Conservation (phyloP, 2,113 vertebrate genomes). For the Malurus melanocephalus region DNA sequence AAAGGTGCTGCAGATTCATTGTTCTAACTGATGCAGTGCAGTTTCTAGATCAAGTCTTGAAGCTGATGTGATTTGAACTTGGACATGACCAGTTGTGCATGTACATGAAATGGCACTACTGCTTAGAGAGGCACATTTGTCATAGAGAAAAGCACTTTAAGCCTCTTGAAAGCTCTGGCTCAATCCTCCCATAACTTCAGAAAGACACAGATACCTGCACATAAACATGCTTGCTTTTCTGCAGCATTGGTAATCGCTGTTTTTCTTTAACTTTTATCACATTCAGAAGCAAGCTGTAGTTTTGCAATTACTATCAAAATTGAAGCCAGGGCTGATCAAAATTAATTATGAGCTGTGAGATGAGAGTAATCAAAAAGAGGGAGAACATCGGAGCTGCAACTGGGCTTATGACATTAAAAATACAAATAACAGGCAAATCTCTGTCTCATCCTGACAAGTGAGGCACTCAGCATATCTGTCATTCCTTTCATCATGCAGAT, state of each 20-base stretch:
- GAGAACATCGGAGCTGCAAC: not conserved
- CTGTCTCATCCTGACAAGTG: not conserved
- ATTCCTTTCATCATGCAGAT: not conserved
- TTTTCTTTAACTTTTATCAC: not conserved
- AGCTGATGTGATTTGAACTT: not conserved
- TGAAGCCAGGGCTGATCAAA: not conserved
- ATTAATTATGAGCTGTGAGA: constrained; percentile 16
- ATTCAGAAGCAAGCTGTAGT: not conserved
- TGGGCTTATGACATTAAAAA: not conserved
- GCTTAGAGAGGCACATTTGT: not conserved
- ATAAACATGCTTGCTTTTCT: not conserved
- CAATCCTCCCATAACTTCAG: not conserved
- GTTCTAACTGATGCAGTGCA: not conserved
- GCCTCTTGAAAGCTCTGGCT: not conserved
- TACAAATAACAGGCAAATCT: not conserved
- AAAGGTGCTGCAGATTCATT: not conserved
- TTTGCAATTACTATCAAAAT: not conserved
- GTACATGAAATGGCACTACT: not conserved
- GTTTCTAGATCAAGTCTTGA: not conserved
- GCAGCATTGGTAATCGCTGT: not conserved
- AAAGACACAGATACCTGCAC: not conserved
- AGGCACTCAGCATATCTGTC: not conserved
- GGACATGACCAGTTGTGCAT: not conserved
- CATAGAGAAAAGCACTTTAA: not conserved
- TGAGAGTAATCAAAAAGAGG: not conserved